Conservation (phyloP, 2,797 vertebrate genomes). For the Poecilia picta region DNA sequence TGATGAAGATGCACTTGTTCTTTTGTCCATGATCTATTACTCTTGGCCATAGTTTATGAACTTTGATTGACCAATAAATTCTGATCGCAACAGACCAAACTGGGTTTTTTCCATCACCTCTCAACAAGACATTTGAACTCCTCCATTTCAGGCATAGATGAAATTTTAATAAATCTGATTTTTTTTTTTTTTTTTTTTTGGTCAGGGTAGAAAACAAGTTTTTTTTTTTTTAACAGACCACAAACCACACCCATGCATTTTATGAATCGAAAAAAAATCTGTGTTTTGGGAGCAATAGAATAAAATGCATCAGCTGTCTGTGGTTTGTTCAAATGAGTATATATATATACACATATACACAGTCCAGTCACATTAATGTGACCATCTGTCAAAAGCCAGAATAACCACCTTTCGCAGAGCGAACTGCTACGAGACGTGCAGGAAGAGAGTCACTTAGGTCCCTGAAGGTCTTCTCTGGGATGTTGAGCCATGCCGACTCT, state of each 20-base stretch:
- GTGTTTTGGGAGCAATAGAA: not conserved
- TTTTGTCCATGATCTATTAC: not conserved
- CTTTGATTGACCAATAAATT: not conserved
- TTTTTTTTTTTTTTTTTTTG: no score
- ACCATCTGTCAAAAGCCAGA: no score
- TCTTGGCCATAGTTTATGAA: not conserved
- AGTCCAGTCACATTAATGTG: no score
- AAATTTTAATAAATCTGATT: not conserved
- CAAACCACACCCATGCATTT: not conserved
- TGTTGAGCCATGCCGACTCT: no score
- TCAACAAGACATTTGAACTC: not conserved
- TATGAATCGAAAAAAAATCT: not conserved
- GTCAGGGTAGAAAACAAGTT: not conserved
- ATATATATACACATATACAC: no score
- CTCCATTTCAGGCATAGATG: not conserved
- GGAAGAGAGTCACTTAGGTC: no score
- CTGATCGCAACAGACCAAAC: not conserved
- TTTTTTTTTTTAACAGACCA: not conserved
- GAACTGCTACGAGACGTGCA: no score
- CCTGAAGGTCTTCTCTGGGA: no score
- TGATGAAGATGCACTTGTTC: not conserved
- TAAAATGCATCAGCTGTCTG: not conserved
- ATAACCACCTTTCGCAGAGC: no score
- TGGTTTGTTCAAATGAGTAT: not conserved
- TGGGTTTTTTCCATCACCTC: not conserved